A percentile compares a stretch with the other conserved stretches of the same genome.
Conservation (phyloP, 2,113 vertebrate genomes). For the Sterrhoptilus dennistouni region DNA sequence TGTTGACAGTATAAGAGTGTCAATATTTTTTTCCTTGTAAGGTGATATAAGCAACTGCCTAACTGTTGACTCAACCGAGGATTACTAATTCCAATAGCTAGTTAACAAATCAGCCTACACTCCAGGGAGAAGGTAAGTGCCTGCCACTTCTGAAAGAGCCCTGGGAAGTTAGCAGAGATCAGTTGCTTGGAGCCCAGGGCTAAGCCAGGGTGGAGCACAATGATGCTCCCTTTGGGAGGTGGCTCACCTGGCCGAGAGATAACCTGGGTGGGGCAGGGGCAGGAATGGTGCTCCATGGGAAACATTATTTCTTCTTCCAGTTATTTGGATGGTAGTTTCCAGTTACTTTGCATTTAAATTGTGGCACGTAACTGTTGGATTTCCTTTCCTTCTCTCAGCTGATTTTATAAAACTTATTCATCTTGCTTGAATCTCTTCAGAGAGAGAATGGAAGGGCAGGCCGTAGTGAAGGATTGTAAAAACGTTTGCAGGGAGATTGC, state of each 20-base stretch:
- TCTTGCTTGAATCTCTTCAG: neutral
- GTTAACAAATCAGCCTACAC: constrained; percentile 29
- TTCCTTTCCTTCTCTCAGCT: neutral
- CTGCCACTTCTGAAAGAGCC: constrained; percentile 19
- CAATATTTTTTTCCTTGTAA: constrained; percentile 64
- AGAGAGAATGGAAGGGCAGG: neutral
- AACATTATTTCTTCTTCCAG: neutral
- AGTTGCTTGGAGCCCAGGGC: neutral
- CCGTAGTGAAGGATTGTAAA: neutral
- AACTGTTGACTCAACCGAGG: constrained; percentile 59
- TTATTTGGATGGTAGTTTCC: neutral
- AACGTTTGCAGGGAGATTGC: neutral
- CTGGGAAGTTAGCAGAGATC: neutral
- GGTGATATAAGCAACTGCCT: constrained; percentile 20
- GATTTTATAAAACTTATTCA: neutral
- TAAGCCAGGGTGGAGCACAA: neutral
- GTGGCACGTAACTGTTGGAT: neutral
- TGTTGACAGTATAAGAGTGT: constrained; percentile 60
- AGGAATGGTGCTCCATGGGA: neutral
- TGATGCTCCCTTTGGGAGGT: neutral
- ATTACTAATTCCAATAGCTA: constrained; percentile 65
- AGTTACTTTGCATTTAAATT: neutral
- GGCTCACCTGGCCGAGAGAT: neutral
- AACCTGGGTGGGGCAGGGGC: neutral
- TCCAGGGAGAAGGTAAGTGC: neutral